Evolutionary conservation across 1,140 invertebrate species (phyloP), one percentile per base, ranked within the genome.

Genomic region (Trachelipus rathkii): DNA sequence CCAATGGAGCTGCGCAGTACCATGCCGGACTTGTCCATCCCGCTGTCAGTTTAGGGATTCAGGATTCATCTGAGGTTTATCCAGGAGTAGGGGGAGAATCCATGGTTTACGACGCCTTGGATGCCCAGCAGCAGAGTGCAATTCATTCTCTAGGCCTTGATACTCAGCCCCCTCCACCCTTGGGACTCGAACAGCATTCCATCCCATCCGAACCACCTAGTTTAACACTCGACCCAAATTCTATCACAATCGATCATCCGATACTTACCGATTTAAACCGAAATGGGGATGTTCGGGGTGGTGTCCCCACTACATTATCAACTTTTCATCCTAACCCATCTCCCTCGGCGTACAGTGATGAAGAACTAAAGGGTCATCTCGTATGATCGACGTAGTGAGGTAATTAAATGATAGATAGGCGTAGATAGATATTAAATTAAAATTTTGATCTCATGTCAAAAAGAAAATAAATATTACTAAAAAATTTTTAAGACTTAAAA

Each of bases 181-280:
- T 81, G 53, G 79, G 79, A n/a, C 73, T 81, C 33, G 79, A 81
- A 46, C 79, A 81, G 68, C 79, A 81, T 70, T 81, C 79, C 5
- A 78, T 81, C 33, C 79, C 77, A 43, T 81, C 79, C 9, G 79
- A 81, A 46, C 79, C 76, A 69, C 75, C 79, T 13, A 81, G 79
- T 60, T 75, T 81, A 46, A 78, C 79, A 53, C 71, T 81, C 19
- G 79, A 81, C 70, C 79, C 79, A 0, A 77, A 81, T 72, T 81
- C 79, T 70, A 81, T 81, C 60, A 81, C 79, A 15, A 81, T 81
- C 73, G 79, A 81, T 73, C 79, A 81, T 43, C 79, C 78, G 23
- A 75, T 81, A 19, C 75, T 73, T 10, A 74, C 78, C 53, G 78
- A 78, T 76, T 77, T 75, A 13, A 78, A 77, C 53, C 73, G 79